A percentile compares a stretch with the other conserved stretches of the same genome.
These are phyloP conservation scores for Tachuris rubrigastra DNA, from an alignment of 2,113 vertebrate genomes.

Conservation along the genomic window DNA sequence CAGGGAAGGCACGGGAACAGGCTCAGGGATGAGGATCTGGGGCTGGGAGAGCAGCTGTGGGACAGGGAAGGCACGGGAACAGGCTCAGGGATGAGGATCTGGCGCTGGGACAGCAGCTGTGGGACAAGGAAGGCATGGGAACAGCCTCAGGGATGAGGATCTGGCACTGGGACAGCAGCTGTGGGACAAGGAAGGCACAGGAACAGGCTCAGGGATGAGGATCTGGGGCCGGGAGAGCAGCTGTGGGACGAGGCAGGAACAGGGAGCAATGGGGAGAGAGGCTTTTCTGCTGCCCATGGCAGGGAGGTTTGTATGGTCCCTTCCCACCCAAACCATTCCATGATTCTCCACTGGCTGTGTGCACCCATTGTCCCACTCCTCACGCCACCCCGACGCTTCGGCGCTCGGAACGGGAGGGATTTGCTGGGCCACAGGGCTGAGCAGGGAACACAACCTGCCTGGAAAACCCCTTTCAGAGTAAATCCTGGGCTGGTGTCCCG, in stretches of 20 bases:
- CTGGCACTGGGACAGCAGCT: not conserved
- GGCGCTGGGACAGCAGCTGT: too few relatives aligned
- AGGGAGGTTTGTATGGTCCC: not conserved
- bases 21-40: too few relatives aligned
- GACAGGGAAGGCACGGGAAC: too few relatives aligned
- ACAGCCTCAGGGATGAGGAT: too few relatives aligned
- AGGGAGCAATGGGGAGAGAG: not conserved
- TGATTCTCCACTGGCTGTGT: fast-evolving
- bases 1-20: not conserved
- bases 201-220: not conserved
- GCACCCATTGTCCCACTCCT: not conserved
- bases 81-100: too few relatives aligned
- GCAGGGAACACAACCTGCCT: not conserved
- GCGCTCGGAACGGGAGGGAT: not conserved
- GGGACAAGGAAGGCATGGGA: too few relatives aligned
- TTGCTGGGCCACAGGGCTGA: not conserved
- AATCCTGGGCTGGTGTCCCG: not conserved
- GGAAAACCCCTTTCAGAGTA: not conserved
- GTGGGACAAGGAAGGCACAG: not conserved
- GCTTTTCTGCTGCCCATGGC: not conserved
- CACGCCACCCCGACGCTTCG: fast-evolving
- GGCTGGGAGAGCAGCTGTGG: too few relatives aligned
- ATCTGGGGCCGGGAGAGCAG: too few relatives aligned
- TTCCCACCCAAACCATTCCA: not conserved
- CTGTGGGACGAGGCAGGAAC: not conserved